These are phyloP conservation scores for Caenorhabditis macrosperma DNA, from an alignment of 2,888 invertebrate species.

Conservation along the genomic window DNA sequence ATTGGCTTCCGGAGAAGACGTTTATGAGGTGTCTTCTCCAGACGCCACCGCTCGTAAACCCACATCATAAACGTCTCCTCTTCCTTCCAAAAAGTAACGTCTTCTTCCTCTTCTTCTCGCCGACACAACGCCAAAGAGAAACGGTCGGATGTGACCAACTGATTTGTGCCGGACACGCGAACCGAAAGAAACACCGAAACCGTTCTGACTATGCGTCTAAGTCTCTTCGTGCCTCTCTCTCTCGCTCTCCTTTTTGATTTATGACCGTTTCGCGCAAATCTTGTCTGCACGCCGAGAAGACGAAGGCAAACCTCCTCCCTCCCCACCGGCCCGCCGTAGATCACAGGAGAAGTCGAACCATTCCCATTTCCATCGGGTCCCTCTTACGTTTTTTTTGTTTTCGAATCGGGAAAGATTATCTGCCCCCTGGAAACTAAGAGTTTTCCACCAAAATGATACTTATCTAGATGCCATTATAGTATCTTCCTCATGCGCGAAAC, in stretches of 20 bases:
- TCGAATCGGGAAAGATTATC: background rate
- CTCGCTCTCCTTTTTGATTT: slow-evolving; percentile 39
- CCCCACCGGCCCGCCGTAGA: too few relatives aligned
- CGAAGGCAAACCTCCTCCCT: background rate
- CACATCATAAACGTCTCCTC: slow-evolving; percentile 6
- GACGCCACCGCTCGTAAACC: slow-evolving; percentile 6
- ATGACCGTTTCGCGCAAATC: slow-evolving; percentile 43
- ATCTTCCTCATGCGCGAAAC: too few relatives aligned
- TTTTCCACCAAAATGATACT: too few relatives aligned
- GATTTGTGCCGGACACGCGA: slow-evolving; percentile 2
- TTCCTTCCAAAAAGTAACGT: background rate
- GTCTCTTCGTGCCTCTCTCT: slow-evolving; percentile 16
- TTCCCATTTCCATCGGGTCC: background rate
- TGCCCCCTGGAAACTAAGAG: background rate
- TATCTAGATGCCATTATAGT: too few relatives aligned
- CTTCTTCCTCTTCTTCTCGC: background rate
- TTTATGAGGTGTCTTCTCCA: slow-evolving; percentile 13
- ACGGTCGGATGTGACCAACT: slow-evolving; percentile 12
- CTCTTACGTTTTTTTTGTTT: background rate
- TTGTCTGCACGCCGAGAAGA: slow-evolving; percentile 25
- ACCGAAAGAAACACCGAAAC: slow-evolving; percentile 24
- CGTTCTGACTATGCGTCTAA: slow-evolving; percentile 28
- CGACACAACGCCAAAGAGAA: background rate
- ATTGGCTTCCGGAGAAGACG: background rate
- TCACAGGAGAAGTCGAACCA: slow-evolving; percentile 1